Conservation (phyloP, 2,797 vertebrate species). For the Anabas testudineus region DNA sequence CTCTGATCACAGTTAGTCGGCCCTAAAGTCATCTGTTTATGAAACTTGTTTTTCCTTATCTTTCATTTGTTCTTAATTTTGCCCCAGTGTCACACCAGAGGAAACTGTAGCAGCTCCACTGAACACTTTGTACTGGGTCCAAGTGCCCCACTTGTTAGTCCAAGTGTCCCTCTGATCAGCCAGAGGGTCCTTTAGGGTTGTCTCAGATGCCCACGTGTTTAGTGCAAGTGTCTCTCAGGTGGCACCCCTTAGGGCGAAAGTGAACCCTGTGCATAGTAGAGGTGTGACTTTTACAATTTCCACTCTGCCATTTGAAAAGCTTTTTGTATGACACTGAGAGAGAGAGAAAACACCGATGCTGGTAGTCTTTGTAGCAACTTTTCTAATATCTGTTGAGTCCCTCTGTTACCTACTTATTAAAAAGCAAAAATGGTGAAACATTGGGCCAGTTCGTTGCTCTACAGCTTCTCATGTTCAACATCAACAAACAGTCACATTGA, state of each 20-base stretch:
- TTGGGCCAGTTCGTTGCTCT: slow-evolving; percentile 26
- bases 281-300: slow-evolving; percentile 16
- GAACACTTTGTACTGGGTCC: slow-evolving; percentile 16
- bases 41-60: background rate
- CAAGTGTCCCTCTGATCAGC: slow-evolving; percentile 54
- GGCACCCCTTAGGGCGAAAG: slow-evolving; percentile 35
- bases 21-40: too few relatives aligned
- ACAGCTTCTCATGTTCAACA: slow-evolving; percentile 24
- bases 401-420: slow-evolving; percentile 12
- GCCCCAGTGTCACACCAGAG: slow-evolving; percentile 20
- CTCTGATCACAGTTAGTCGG: background rate
- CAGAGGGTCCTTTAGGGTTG: slow-evolving; percentile 45
- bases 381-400: slow-evolving; percentile 22
- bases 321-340: slow-evolving; percentile 3
- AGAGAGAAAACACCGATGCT: background rate
- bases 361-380: background rate
- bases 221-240: slow-evolving; percentile 53
- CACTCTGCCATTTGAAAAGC: slow-evolving; percentile 19
- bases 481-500: slow-evolving; percentile 24
- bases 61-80: slow-evolving; percentile 1
- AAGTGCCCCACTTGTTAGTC: slow-evolving; percentile 39
- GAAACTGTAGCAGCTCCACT: slow-evolving; percentile 4
- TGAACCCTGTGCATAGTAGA: slow-evolving; percentile 12
- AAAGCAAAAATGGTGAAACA: slow-evolving; percentile 8
- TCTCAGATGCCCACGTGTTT: slow-evolving; percentile 35